Evolutionary conservation across 2,797 vertebrate species (phyloP).

Genomic region (Microctenopoma steveboyesi): DNA sequence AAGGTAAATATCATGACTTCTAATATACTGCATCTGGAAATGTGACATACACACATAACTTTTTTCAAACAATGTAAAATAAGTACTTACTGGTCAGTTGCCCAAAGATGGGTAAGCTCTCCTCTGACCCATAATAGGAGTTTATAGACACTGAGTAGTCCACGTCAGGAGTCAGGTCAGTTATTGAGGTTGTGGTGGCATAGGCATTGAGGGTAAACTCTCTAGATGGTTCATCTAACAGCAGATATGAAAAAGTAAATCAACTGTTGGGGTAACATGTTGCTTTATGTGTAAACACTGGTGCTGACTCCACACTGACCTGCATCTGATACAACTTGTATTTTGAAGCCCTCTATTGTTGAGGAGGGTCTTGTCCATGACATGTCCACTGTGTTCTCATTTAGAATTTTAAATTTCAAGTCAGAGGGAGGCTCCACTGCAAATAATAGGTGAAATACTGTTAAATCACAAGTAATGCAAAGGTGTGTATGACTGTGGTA

Average conservation of each 20-base stretch:
- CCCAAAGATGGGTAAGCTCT: slow-evolving; percentile 95
- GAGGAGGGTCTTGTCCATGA: slow-evolving; percentile 90
- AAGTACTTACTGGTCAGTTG: slow-evolving; percentile 95
- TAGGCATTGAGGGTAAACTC: slow-evolving; percentile 89
- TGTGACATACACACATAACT: not conserved
- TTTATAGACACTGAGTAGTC: slow-evolving; percentile 94
- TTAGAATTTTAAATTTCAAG: slow-evolving; percentile 99
- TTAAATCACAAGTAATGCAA: slow-evolving; percentile 65
- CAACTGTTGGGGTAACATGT: not conserved
- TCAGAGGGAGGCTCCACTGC: slow-evolving; percentile 97
- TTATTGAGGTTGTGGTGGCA: slow-evolving; percentile 88
- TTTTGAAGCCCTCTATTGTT: slow-evolving; percentile 92
- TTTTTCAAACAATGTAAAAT: not conserved
- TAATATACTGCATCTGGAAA: not conserved
- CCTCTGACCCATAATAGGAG: slow-evolving; percentile 89
- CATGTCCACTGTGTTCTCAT: slow-evolving; percentile 99
- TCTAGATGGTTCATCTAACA: slow-evolving; percentile 89
- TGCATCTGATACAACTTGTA: slow-evolving; percentile 91
- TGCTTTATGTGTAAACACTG: not conserved
- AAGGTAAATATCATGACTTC: not conserved
- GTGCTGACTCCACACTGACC: slow-evolving; percentile 81
- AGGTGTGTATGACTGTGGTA: slow-evolving; percentile 46
- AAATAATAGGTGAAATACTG: slow-evolving; percentile 80
- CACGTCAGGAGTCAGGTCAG: slow-evolving; percentile 89
- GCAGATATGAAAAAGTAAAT: slow-evolving; percentile 20